Percentiles rank a stretch among this genome's conserved stretches.
These are phyloP conservation scores for Crocodylus rhombifer DNA, from an alignment of 2,797 vertebrate genomes.

Conservation along the genomic window DNA sequence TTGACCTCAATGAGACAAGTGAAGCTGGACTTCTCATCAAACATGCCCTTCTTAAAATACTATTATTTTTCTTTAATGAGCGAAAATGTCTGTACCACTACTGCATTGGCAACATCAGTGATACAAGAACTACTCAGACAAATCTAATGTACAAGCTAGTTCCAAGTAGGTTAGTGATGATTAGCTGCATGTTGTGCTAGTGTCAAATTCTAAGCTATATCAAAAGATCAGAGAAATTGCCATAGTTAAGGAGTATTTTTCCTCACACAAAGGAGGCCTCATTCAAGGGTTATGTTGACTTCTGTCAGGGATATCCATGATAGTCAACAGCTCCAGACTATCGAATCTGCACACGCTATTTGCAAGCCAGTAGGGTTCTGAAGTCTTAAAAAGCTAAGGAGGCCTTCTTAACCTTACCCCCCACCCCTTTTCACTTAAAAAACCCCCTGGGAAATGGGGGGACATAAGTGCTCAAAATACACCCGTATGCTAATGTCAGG, in stretches of 20 bases:
- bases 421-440: not conserved
- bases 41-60: not conserved
- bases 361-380: constrained; percentile 25
- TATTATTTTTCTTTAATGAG: not conserved
- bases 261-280: not conserved
- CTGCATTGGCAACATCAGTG: not conserved
- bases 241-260: not conserved
- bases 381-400: constrained; percentile 26
- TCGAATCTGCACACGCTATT: constrained; percentile 19
- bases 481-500: not conserved
- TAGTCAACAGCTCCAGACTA: constrained; percentile 29
- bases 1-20: not conserved
- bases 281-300: not conserved
- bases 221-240: constrained; percentile 11
- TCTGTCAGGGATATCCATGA: constrained; percentile 41
- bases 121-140: not conserved
- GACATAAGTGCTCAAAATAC: not conserved
- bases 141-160: not conserved
- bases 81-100: not conserved
- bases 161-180: not conserved
- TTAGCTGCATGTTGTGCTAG: constrained; percentile 15
- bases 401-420: not conserved
- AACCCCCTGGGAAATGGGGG: constrained; percentile 4
- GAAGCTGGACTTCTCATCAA: not conserved
- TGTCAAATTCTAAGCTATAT: constrained; percentile 40